phyloP scores from a whole-genome alignment of 2,797 vertebrate genomes.

The Botia almorhae region DNA sequence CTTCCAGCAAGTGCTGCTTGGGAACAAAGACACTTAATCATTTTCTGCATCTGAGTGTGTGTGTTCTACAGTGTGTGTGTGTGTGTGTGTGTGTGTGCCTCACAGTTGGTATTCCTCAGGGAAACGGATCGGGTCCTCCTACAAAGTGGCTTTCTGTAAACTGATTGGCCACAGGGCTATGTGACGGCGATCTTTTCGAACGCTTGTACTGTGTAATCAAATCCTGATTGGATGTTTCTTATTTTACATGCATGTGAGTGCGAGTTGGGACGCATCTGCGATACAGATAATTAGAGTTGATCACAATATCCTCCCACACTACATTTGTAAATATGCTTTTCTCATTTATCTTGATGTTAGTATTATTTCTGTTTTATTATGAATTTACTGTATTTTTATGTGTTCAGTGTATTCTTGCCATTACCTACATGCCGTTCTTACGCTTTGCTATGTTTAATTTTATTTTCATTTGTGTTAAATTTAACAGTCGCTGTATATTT shows the following conservation, averaged over 20 bases:
- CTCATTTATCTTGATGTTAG: conserved; percentile 48
- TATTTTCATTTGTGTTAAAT: neutral
- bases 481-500: neutral
- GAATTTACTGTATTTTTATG: conserved; percentile 58
- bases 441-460: neutral
- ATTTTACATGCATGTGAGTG: neutral
- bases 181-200: conserved; percentile 50
- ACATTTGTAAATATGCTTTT: conserved; percentile 49
- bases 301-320: conserved; percentile 28
- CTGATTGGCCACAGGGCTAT: conserved; percentile 50
- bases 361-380: conserved; percentile 32
- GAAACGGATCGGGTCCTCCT: conserved; percentile 65
- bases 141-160: conserved; percentile 54
- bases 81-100: conserved; percentile 18
- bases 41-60: conserved; percentile 48
- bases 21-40: conserved; percentile 72
- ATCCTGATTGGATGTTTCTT: conserved; percentile 33
- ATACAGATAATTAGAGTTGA: neutral
- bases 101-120: conserved; percentile 78
- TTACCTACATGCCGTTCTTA: neutral
- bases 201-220: conserved; percentile 57
- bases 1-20: conserved; percentile 52
- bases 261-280: conserved; percentile 36
- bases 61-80: conserved; percentile 25
- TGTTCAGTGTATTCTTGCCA: neutral